Evolutionary conservation across 2,797 vertebrate species (phyloP).

Genomic region (Gallinago stenura): DNA sequence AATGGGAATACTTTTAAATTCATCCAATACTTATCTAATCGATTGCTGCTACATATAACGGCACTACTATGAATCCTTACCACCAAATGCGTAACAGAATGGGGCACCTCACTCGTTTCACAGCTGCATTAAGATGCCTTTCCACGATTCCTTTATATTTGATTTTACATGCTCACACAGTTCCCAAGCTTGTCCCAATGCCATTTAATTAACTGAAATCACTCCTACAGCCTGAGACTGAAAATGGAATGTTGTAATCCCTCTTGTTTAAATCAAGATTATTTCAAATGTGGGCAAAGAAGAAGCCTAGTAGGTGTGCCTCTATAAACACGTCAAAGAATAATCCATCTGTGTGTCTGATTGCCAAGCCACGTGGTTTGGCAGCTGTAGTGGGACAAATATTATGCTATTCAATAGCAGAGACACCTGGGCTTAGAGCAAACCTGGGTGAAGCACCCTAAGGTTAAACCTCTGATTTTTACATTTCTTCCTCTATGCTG

Average conservation of each 20-base stretch:
- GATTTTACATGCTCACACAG: neutral
- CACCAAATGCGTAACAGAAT: neutral
- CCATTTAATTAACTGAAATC: conserved; percentile 14
- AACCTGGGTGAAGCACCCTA: neutral
- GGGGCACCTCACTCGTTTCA: neutral
- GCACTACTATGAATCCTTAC: neutral
- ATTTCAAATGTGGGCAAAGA: conserved; percentile 34
- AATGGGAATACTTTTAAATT: neutral
- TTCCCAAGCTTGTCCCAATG: neutral
- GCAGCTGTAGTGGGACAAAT: conserved; percentile 1
- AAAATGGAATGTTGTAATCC: neutral
- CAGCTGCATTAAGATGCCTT: neutral
- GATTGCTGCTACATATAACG: neutral
- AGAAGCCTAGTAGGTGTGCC: conserved; percentile 37
- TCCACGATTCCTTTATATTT: neutral
- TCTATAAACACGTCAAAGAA: neutral
- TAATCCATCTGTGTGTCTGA: rapidly evolving
- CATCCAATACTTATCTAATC: neutral
- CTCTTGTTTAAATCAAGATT: neutral
- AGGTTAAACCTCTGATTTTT: neutral
- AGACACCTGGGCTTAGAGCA: conserved; percentile 11
- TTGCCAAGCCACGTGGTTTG: conserved; percentile 18
- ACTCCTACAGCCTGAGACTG: neutral
- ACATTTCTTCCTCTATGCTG: neutral
- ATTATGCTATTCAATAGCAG: neutral